Conservation (phyloP, 2,797 vertebrate genomes). For the Sandelia bainsii region DNA sequence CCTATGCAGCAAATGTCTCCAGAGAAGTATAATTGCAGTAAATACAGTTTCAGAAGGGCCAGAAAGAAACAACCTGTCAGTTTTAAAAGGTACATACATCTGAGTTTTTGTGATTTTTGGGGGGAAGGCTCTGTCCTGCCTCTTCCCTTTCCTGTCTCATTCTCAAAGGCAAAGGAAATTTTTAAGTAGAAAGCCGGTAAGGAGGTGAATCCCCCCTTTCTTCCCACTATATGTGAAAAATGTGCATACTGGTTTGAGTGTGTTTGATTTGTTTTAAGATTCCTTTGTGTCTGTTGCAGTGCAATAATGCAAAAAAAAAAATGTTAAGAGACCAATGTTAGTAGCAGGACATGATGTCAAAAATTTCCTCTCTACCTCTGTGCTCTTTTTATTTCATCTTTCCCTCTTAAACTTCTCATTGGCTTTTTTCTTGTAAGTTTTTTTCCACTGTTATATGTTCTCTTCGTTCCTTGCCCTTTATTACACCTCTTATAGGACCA, state of each 20-base stretch:
- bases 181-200: slow-evolving; percentile 1
- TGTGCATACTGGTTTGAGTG: slow-evolving; percentile 37
- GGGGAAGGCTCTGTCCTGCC: slow-evolving; percentile 15
- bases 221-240: slow-evolving; percentile 69
- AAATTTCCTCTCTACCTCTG: slow-evolving; percentile 57
- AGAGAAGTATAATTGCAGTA: slow-evolving; percentile 18
- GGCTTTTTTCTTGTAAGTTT: background rate
- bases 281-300: slow-evolving; percentile 40
- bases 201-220: slow-evolving; percentile 17
- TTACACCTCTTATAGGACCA: slow-evolving; percentile 64
- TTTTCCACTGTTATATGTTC: background rate
- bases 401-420: background rate
- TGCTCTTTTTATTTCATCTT: background rate
- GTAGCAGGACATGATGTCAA: slow-evolving; percentile 66
- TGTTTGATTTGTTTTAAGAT: slow-evolving; percentile 43
- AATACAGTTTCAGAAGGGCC: slow-evolving; percentile 7
- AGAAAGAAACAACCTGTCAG: background rate
- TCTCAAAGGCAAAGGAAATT: slow-evolving; percentile 23
- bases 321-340: slow-evolving; percentile 46
- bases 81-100: background rate
- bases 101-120: background rate
- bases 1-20: slow-evolving; percentile 53
- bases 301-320: slow-evolving; percentile 56
- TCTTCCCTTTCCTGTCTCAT: slow-evolving; percentile 23
- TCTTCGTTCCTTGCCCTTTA: background rate